Evolutionary conservation across 2,888 invertebrate species (phyloP).

Genomic region (Drosophila kuntzei): DNA sequence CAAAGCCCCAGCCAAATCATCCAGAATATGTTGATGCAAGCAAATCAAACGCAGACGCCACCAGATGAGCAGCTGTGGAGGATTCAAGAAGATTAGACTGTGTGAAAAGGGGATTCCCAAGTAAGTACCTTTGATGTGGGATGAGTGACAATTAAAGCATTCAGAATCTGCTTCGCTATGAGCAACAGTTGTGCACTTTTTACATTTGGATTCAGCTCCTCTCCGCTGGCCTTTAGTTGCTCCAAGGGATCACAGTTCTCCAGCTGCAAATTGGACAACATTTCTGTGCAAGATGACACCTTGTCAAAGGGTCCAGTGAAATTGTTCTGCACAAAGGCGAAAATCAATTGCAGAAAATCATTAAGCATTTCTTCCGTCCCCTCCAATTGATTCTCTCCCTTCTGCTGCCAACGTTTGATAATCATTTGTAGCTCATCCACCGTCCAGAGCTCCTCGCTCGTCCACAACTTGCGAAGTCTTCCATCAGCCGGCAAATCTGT

Average conservation of each 20-base stretch:
- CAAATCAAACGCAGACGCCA: slow-evolving; percentile 91
- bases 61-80: slow-evolving; percentile 82
- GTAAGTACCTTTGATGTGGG: slow-evolving; percentile 74
- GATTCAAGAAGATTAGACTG: background rate
- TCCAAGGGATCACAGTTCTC: slow-evolving; percentile 50
- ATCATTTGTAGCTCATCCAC: slow-evolving; percentile 54
- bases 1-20: slow-evolving; percentile 90
- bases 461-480: slow-evolving; percentile 72
- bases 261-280: slow-evolving; percentile 42
- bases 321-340: slow-evolving; percentile 92
- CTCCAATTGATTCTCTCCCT: slow-evolving; percentile 10
- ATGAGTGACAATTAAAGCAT: slow-evolving; percentile 75
- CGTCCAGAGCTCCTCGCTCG: slow-evolving; percentile 67
- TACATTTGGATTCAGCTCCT: slow-evolving; percentile 89
- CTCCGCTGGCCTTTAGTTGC: slow-evolving; percentile 86
- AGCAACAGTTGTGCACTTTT: slow-evolving; percentile 86
- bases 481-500: slow-evolving; percentile 67
- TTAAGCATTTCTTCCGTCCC: slow-evolving; percentile 66
- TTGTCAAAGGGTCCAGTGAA: slow-evolving; percentile 90
- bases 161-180: slow-evolving; percentile 85
- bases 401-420: slow-evolving; percentile 59
- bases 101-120: accelerated
- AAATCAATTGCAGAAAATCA: slow-evolving; percentile 88
- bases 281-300: slow-evolving; percentile 44
- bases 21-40: slow-evolving; percentile 91